A percentile compares a stretch with the other conserved stretches of the same genome.
Conservation (phyloP, 2,113 vertebrate genomes). For the Prinia subflava region DNA sequence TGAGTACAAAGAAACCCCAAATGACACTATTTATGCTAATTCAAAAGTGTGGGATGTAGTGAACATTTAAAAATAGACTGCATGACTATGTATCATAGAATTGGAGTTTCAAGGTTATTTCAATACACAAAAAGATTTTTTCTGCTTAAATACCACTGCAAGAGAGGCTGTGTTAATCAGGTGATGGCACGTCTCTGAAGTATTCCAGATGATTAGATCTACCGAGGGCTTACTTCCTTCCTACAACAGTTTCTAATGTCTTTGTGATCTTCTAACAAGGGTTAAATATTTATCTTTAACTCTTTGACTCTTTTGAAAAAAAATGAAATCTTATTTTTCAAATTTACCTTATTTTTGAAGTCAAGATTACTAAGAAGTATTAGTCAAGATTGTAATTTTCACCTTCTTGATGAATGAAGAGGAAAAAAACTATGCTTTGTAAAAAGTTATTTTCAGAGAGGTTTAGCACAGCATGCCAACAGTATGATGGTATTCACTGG, state of each 20-base stretch:
- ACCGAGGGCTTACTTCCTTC: neutral
- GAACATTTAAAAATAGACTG: slow-evolving; percentile 31
- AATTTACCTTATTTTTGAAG: neutral
- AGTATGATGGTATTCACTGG: neutral
- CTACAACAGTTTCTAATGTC: neutral
- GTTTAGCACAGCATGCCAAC: neutral
- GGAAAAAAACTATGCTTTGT: neutral
- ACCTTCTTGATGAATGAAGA: neutral
- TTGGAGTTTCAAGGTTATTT: slow-evolving; percentile 33
- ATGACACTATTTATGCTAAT: slow-evolving; percentile 26
- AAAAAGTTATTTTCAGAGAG: neutral
- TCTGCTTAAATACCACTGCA: neutral
- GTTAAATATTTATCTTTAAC: neutral
- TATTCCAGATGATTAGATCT: neutral
- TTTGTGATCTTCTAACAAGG: neutral
- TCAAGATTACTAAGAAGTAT: neutral
- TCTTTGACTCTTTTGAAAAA: neutral
- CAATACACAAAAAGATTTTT: neutral
- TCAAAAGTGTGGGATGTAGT: neutral
- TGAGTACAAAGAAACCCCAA: neutral
- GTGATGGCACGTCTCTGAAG: neutral
- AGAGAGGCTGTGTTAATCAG: neutral
- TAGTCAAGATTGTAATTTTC: neutral
- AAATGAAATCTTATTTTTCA: neutral
- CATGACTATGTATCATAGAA: neutral